Evolutionary conservation across 2,113 vertebrate species (phyloP).

Genomic region (Gulo gulo): DNA sequence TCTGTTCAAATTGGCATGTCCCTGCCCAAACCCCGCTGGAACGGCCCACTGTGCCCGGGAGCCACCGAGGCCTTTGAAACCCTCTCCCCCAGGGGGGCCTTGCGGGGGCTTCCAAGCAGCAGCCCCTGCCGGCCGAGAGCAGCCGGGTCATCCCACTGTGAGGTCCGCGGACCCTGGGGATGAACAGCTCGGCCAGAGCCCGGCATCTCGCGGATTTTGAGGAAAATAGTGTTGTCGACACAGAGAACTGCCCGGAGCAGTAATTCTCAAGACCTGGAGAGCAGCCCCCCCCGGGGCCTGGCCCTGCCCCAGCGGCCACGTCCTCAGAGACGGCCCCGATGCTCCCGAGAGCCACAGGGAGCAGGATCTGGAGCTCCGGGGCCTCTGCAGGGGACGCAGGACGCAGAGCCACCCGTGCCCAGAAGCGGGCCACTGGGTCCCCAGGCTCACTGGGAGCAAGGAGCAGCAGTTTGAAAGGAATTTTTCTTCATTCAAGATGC

Average conservation of each 20-base stretch:
- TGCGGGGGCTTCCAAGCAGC: too few species aligned
- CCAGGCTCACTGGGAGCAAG: background rate
- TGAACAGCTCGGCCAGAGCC: background rate
- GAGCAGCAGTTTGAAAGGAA: background rate
- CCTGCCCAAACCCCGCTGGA: background rate
- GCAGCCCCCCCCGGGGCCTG: background rate
- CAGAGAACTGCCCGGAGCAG: background rate
- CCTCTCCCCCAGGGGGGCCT: background rate
- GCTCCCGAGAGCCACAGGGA: too few species aligned
- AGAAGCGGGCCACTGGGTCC: background rate
- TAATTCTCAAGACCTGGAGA: background rate
- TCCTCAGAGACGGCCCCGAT: background rate
- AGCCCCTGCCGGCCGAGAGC: too few species aligned
- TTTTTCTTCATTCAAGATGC: background rate
- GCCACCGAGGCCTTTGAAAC: background rate
- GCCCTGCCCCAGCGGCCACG: rapidly evolving
- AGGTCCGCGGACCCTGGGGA: rapidly evolving
- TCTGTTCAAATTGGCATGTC: background rate
- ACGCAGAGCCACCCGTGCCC: rapidly evolving
- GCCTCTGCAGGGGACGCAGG: background rate
- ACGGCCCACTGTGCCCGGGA: background rate
- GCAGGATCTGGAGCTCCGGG: background rate
- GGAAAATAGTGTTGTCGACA: background rate
- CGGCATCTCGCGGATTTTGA: background rate
- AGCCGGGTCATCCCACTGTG: background rate